Conservation (phyloP, 1,140 invertebrate genomes). For the Polypedilum pembai region DNA sequence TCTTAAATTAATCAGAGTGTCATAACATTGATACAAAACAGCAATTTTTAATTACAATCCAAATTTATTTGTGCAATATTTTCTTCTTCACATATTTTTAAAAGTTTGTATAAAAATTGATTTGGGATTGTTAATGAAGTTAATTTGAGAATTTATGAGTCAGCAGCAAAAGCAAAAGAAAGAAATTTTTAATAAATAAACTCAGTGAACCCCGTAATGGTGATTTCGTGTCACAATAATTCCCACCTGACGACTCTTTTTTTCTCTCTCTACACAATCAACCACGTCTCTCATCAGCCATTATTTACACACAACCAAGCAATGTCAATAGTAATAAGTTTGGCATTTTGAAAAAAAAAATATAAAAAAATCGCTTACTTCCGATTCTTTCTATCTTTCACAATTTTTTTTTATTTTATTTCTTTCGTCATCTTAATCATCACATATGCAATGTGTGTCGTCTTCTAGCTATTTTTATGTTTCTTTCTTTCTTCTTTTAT, state of each 20-base stretch:
- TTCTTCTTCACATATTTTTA: too few relatives aligned
- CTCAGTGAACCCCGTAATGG: background rate
- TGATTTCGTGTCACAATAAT: slow-evolving; percentile 17
- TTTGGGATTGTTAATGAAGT: background rate
- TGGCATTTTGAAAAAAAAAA: too few relatives aligned
- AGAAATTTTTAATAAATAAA: slow-evolving; percentile 3
- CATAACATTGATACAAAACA: too few relatives aligned
- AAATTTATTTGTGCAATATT: too few relatives aligned
- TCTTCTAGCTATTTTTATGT: slow-evolving; percentile 14
- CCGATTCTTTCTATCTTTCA: background rate
- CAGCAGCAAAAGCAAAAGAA: background rate
- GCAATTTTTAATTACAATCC: too few relatives aligned
- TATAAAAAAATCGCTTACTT: slow-evolving; percentile 20
- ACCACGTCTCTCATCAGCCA: slow-evolving; percentile 8
- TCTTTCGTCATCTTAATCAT: background rate
- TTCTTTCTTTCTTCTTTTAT: background rate
- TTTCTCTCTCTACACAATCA: background rate
- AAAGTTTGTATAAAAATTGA: background rate
- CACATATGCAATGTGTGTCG: slow-evolving; percentile 27
- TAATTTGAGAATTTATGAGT: background rate
- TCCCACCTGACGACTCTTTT: slow-evolving; percentile 1
- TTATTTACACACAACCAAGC: background rate
- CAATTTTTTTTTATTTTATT: background rate
- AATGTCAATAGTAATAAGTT: too few relatives aligned
- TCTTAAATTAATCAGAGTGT: too few relatives aligned